Evolutionary conservation across 2,888 invertebrate species (phyloP), one percentile per base, ranked within the genome.

Genomic region (Caenorhabditis sp.): DNA sequence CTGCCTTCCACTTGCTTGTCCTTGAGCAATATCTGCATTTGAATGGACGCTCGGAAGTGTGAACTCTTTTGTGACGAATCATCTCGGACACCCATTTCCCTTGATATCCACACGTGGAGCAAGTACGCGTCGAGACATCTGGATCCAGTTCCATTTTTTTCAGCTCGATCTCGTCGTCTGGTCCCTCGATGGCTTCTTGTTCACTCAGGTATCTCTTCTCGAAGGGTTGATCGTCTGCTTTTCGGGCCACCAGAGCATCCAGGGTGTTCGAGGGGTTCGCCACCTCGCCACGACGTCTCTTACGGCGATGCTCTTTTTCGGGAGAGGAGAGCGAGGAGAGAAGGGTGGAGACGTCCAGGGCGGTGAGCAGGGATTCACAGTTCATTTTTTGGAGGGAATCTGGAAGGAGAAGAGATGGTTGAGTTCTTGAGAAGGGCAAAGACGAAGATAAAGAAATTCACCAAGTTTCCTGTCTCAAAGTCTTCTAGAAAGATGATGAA

Each of bases 1-100:
- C 94, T 5, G 93, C 93, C 86, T 93, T 93, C 93, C 93, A 94
- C 84, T 93, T 93, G 49, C 93, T 92, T 70, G 93, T 93, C 81
- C 93, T 93, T 14, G 91, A 90, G 88, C 94, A 94, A 84, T 93
- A 92, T 38, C 92, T 90, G 87, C 94, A 94, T 81, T 92, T 92
- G 90, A 93, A 94, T 0, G 93, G 93, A 73, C 93, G 92, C 28
- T 93, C 93, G 47, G 90, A 92, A 1, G 92, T 92, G 88, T 94
- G 94, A 16, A 93, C 90, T 51, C 93, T 88, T 70, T 93, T 93
- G 87, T 94, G 94, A 1, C 93, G 90, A 74, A 93, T 93, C 89
- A 94, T 92, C 86, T 93, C 93, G 2, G 93, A 93, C 44, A 93
- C 93, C 91, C 92, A 93, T 70, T 92, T 93, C 12, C 93, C 93